phyloP scores from a whole-genome alignment of 2,797 vertebrate genomes.

The Paratrypauchen microcephalus region DNA sequence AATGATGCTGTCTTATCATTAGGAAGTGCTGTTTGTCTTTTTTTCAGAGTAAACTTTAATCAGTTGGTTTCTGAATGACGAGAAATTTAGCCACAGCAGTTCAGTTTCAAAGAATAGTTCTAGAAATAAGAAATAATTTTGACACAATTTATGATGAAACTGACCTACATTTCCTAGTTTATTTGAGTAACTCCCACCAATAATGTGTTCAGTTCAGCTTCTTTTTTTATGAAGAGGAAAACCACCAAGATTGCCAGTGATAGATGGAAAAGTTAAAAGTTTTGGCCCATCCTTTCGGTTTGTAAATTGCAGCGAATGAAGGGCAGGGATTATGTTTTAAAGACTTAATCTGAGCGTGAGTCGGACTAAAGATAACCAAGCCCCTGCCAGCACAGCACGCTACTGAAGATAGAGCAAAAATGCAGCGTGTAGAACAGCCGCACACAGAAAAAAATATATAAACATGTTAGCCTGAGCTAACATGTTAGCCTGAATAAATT shows the following conservation, averaged over 20 bases:
- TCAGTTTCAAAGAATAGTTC: too few relatives aligned
- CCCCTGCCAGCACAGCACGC: background rate
- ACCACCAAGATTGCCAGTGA: background rate
- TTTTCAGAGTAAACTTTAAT: too few relatives aligned
- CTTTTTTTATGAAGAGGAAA: background rate
- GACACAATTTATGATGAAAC: background rate
- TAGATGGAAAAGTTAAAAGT: background rate
- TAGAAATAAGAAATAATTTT: background rate
- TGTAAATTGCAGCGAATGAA: conserved; percentile 53
- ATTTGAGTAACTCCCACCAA: background rate
- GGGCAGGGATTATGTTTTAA: conserved; percentile 59
- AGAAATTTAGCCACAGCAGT: too few relatives aligned
- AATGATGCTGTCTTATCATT: too few relatives aligned
- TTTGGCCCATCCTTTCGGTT: conserved; percentile 20
- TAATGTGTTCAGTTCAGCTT: background rate
- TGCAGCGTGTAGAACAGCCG: background rate
- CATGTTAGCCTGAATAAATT: too few relatives aligned
- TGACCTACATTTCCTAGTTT: background rate
- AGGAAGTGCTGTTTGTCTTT: too few relatives aligned
- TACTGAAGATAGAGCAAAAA: background rate
- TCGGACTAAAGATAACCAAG: conserved; percentile 19
- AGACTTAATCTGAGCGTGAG: conserved; percentile 61
- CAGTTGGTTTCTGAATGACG: too few relatives aligned
- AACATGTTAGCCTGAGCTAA: too few relatives aligned
- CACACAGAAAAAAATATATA: too few relatives aligned